These are phyloP conservation scores for Melanogrammus aeglefinus DNA, from an alignment of 2,797 vertebrate species.

Conservation along the genomic window DNA sequence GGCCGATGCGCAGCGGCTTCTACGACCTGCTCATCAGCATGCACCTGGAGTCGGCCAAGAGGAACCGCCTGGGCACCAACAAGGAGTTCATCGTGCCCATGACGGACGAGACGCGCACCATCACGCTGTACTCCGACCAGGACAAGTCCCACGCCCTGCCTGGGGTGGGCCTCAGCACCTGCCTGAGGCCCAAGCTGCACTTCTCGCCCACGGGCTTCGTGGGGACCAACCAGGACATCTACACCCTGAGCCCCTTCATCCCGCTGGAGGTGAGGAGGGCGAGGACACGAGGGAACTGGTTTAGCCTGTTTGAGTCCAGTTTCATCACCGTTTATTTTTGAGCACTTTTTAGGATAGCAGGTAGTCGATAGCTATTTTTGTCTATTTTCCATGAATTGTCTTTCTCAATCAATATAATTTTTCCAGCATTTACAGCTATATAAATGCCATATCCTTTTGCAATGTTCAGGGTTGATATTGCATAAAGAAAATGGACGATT, in stretches of 20 bases:
- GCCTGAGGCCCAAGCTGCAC: conserved; percentile 85
- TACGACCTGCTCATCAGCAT: conserved; percentile 94
- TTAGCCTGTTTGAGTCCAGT: not conserved
- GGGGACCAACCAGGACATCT: conserved; percentile 74
- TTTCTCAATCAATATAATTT: not conserved
- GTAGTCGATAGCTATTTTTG: not conserved
- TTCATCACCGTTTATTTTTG: conserved; percentile 9
- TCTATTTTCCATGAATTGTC: not conserved
- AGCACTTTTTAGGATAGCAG: not conserved
- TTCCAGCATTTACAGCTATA: too few relatives aligned
- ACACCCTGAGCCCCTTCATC: conserved; percentile 80
- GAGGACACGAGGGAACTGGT: not conserved
- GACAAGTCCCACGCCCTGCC: conserved; percentile 79
- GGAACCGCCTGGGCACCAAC: conserved; percentile 88
- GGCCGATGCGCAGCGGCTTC: conserved; percentile 86
- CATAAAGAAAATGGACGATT: too few relatives aligned
- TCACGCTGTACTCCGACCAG: conserved; percentile 77
- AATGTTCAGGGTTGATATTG: too few relatives aligned
- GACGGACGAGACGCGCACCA: conserved; percentile 81
- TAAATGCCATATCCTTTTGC: too few relatives aligned
- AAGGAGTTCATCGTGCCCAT: conserved; percentile 94
- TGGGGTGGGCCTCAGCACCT: conserved; percentile 86
- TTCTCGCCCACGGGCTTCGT: conserved; percentile 85
- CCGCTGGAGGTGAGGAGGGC: conserved; percentile 74
- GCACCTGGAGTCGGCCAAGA: conserved; percentile 91